These are phyloP conservation scores for Babylonia areolata DNA, from an alignment of 1,140 invertebrate species.

Conservation along the genomic window DNA sequence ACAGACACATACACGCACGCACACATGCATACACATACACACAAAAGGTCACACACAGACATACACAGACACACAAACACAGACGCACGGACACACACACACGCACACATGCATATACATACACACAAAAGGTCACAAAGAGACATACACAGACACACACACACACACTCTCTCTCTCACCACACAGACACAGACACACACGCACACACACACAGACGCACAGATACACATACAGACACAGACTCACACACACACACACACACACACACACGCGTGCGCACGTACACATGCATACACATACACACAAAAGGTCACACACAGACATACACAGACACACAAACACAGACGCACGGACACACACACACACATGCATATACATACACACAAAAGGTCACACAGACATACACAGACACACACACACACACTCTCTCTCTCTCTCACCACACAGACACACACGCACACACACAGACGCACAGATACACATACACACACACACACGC, in stretches of 20 bases:
- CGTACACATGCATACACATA: conserved; percentile 11
- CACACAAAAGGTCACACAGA: background rate
- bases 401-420: conserved; percentile 4
- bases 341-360: conserved; percentile 1
- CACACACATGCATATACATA: background rate
- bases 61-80: conserved; percentile 6
- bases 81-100: conserved; percentile 6
- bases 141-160: background rate
- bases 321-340: background rate
- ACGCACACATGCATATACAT: background rate
- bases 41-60: too few relatives aligned
- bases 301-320: background rate
- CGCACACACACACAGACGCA: background rate
- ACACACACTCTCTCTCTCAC: conserved; percentile 5
- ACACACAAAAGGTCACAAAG: background rate
- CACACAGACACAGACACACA: background rate
- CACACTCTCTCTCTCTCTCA: background rate
- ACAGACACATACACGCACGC: background rate
- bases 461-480: background rate
- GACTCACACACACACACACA: conserved; percentile 81
- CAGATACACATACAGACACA: conserved; percentile 62
- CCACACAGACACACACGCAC: background rate
- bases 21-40: too few relatives aligned
- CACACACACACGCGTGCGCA: background rate
- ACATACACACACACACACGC: conserved; percentile 68